These are phyloP conservation scores for Cercocebus atys DNA, from an alignment of 2,113 vertebrate species.

Conservation along the genomic window DNA sequence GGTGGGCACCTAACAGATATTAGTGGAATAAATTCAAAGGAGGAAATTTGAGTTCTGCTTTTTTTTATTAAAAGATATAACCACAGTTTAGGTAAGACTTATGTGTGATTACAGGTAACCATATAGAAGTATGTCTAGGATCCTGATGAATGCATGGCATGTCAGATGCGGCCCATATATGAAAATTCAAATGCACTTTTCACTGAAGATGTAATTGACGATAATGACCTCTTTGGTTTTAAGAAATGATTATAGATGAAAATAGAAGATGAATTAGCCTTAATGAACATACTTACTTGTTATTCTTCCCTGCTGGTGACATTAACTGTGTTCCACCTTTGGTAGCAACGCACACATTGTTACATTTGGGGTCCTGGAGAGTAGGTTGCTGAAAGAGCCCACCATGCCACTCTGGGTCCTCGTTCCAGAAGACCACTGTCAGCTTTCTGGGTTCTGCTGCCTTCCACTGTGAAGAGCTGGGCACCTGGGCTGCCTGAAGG, in stretches of 20 bases:
- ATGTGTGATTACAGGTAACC: not conserved
- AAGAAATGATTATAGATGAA: slow-evolving; percentile 62
- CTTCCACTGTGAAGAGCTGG: not conserved
- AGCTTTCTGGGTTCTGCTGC: not conserved
- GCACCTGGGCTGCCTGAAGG: accelerated
- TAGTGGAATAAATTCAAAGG: not conserved
- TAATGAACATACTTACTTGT: slow-evolving; percentile 54
- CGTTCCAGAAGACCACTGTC: accelerated
- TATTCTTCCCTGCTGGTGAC: slow-evolving; percentile 42
- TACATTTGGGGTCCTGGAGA: not conserved
- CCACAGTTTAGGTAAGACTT: not conserved
- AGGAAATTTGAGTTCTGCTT: not conserved
- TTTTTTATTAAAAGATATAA: not conserved
- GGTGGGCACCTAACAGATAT: not conserved
- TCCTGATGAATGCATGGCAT: not conserved
- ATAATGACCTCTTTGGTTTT: slow-evolving; percentile 42
- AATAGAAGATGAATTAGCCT: slow-evolving; percentile 59
- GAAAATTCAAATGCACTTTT: slow-evolving; percentile 29
- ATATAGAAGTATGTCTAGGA: not conserved
- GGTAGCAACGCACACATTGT: not conserved
- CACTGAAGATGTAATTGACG: not conserved
- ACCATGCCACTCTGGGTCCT: no score
- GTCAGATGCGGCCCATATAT: not conserved
- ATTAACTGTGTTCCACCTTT: not conserved
- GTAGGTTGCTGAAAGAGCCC: not conserved